These are phyloP conservation scores for Ciconia maguari DNA, from an alignment of 2,113 vertebrate genomes.

Conservation along the genomic window DNA sequence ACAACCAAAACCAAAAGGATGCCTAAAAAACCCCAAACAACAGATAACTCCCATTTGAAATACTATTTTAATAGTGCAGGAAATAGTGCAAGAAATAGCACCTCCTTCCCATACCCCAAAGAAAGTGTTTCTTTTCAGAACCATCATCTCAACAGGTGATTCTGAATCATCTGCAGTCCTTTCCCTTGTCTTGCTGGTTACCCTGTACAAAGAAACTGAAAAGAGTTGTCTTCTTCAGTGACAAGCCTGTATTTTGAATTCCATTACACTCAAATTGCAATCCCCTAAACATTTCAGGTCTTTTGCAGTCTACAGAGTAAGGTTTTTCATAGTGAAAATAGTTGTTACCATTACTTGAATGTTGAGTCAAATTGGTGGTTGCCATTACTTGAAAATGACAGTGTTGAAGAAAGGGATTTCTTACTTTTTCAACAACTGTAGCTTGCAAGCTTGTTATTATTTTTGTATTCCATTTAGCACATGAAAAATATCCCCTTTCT, in stretches of 20 bases:
- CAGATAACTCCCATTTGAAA: background rate
- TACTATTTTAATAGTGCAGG: background rate
- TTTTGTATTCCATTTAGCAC: background rate
- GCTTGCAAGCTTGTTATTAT: background rate
- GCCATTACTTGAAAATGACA: background rate
- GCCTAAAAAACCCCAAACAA: fast-evolving
- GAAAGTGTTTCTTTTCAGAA: background rate
- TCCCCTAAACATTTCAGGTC: background rate
- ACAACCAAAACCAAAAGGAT: background rate
- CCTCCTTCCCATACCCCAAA: background rate
- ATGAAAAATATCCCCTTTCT: background rate
- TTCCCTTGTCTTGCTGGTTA: background rate
- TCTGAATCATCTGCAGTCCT: background rate
- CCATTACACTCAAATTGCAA: background rate
- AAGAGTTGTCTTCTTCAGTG: background rate
- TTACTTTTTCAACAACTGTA: background rate
- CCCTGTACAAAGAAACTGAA: background rate
- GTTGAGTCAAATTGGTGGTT: background rate
- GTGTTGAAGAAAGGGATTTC: background rate
- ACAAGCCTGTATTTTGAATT: background rate
- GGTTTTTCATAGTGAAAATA: background rate
- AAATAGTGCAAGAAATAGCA: background rate
- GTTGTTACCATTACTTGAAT: background rate
- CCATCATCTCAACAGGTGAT: background rate
- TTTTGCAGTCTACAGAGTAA: background rate